phyloP scores from a whole-genome alignment of 2,113 vertebrate genomes.

The Eonycteris spelaea region DNA sequence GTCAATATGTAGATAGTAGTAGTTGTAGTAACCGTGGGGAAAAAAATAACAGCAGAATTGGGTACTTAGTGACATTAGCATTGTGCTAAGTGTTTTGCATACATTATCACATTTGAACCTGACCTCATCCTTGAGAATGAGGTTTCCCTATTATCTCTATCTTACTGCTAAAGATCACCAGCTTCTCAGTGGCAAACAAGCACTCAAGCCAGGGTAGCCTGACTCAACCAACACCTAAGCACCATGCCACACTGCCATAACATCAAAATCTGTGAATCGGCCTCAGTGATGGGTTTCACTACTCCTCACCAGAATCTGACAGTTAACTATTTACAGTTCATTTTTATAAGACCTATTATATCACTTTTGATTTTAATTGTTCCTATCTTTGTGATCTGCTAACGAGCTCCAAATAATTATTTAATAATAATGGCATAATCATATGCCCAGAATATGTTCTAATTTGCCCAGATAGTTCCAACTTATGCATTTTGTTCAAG shows the following conservation, averaged over 20 bases:
- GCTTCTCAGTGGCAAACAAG: background rate
- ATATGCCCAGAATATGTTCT: background rate
- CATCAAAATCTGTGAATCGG: background rate
- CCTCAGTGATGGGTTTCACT: background rate
- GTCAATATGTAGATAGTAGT: background rate
- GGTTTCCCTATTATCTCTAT: background rate
- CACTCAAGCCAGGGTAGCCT: background rate
- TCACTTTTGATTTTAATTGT: background rate
- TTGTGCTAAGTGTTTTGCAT: background rate
- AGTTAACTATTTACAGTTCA: background rate
- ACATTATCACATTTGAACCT: background rate
- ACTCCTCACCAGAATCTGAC: background rate
- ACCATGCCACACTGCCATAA: background rate
- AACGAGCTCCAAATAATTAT: background rate
- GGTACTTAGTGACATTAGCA: background rate
- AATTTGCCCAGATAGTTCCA: background rate
- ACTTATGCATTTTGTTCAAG: background rate
- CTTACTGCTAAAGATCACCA: background rate
- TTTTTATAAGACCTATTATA: background rate
- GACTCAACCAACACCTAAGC: background rate
- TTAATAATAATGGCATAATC: background rate
- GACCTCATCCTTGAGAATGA: background rate
- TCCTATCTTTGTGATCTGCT: background rate
- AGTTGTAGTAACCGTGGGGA: background rate
- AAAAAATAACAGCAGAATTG: background rate